Conservation (phyloP, 2,888 invertebrate genomes). For the Dolichopus griseipennis region DNA sequence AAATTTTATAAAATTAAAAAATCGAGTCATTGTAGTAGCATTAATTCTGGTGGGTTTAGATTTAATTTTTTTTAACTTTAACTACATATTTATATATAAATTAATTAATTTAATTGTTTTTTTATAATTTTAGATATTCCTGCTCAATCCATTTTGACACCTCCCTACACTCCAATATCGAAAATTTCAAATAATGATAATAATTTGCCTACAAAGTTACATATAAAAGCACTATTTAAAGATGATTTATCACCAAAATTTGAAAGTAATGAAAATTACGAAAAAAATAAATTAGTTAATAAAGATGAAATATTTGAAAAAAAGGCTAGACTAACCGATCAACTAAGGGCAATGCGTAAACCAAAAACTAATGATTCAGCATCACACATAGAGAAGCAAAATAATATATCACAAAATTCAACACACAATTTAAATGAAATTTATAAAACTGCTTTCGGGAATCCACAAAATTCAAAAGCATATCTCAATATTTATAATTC, state of each 20-base stretch:
- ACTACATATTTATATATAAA: no score
- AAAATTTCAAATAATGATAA: background rate
- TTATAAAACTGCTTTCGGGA: background rate
- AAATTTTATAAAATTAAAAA: no score
- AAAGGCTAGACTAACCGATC: background rate
- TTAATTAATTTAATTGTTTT: no score
- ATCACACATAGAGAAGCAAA: background rate
- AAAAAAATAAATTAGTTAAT: background rate
- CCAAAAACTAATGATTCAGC: background rate
- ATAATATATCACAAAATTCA: background rate
- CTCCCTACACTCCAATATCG: background rate
- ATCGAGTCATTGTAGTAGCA: no score
- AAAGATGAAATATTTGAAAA: background rate
- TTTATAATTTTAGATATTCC: background rate
- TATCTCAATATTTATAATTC: no score
- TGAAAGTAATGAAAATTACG: background rate
- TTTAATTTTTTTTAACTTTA: no score
- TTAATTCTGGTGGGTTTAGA: no score
- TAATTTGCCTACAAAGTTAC: background rate
- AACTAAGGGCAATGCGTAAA: background rate
- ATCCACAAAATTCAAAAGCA: background rate
- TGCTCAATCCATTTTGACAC: background rate
- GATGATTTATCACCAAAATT: background rate
- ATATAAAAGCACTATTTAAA: background rate
- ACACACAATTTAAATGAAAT: background rate